These are phyloP conservation scores for Caretta caretta DNA, from an alignment of 2,113 vertebrate genomes.

Conservation along the genomic window DNA sequence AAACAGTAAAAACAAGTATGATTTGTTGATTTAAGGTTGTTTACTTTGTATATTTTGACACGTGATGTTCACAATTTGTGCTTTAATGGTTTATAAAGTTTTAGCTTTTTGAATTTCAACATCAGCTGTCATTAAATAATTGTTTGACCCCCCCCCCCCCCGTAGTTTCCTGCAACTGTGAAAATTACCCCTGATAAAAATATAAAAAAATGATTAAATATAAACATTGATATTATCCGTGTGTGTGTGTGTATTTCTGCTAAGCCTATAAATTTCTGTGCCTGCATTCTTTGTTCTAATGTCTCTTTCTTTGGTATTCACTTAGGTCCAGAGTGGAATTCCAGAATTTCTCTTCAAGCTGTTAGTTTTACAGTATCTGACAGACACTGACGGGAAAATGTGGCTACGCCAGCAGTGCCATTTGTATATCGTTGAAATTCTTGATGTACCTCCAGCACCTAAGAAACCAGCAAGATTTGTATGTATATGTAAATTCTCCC, in stretches of 20 bases:
- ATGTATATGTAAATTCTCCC: background rate
- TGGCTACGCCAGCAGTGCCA: slow-evolving; percentile 89
- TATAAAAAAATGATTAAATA: background rate
- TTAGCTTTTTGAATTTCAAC: background rate
- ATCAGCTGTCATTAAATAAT: background rate
- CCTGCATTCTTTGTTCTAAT: background rate
- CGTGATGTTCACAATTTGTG: background rate
- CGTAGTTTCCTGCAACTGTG: background rate
- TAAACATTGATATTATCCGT: background rate
- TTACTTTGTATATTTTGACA: background rate
- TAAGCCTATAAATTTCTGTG: background rate
- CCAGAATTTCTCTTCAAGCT: slow-evolving; percentile 94
- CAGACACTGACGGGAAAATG: slow-evolving; percentile 87
- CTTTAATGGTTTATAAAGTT: background rate
- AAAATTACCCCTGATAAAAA: background rate
- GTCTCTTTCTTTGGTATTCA: background rate
- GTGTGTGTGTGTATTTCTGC: background rate
- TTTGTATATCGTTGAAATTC: slow-evolving; percentile 91
- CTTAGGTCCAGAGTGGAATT: slow-evolving; percentile 90
- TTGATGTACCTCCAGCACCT: slow-evolving; percentile 70
- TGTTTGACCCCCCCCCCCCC: background rate
- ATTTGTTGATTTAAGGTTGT: background rate
- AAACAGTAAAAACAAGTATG: background rate
- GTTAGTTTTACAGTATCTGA: slow-evolving; percentile 88
- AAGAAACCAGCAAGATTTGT: slow-evolving; percentile 76